Percentiles rank a stretch among this genome's conserved stretches.
Conservation (phyloP, 2,797 vertebrate genomes). For the Avahi laniger region DNA sequence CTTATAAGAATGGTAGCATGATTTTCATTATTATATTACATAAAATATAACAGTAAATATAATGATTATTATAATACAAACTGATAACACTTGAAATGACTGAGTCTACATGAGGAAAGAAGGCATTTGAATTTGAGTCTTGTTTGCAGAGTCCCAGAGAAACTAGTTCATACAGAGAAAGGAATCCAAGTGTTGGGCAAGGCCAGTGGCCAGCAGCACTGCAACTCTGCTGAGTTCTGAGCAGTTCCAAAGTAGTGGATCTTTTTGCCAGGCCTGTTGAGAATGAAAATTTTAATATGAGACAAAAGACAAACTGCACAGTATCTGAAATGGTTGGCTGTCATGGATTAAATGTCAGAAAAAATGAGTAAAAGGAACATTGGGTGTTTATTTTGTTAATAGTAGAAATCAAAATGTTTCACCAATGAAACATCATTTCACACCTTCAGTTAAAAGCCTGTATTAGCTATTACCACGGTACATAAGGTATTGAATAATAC, state of each 20-base stretch:
- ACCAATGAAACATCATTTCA: constrained; percentile 64
- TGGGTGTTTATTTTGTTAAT: constrained; percentile 34
- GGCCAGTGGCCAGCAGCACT: rapidly evolving
- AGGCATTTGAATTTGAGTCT: not conserved
- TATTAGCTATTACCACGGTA: constrained; percentile 71
- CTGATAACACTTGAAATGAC: not conserved
- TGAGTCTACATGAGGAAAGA: not conserved
- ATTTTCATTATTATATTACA: not conserved
- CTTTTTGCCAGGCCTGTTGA: not conserved
- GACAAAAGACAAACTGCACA: constrained; percentile 19
- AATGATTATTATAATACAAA: not conserved
- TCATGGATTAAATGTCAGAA: constrained; percentile 65
- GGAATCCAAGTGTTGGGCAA: not conserved
- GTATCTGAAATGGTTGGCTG: constrained; percentile 49
- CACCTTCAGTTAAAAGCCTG: constrained; percentile 72
- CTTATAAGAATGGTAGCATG: not conserved
- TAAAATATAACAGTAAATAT: not conserved
- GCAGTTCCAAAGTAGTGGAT: not conserved
- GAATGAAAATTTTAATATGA: not conserved
- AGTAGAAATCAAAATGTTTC: constrained; percentile 70
- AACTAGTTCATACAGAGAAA: not conserved
- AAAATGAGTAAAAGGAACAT: constrained; percentile 64
- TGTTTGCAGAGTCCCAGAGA: constrained; percentile 11
- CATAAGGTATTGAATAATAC: constrained; percentile 66
- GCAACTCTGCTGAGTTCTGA: not conserved